Percentiles rank a stretch among this genome's conserved stretches.
Evolutionary conservation across 2,113 vertebrate genomes (phyloP).

Genomic region (Erpornis zantholeuca): DNA sequence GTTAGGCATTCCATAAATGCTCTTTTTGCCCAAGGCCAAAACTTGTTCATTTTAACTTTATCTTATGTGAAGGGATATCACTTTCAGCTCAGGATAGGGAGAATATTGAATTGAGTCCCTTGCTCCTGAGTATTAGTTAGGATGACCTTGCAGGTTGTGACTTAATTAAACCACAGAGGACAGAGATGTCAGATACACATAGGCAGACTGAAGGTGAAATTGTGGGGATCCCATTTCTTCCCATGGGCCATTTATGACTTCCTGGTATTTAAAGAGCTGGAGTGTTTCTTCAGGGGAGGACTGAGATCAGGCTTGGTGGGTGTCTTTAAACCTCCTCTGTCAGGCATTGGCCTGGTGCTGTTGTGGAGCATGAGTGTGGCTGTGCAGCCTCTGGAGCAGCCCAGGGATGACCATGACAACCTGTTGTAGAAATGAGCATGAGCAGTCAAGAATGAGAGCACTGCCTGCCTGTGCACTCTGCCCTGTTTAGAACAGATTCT

Average conservation of each 20-base stretch:
- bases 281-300: not conserved
- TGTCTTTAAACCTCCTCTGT: not conserved
- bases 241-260: not conserved
- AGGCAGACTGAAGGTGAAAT: not conserved
- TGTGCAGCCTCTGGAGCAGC: rapidly evolving
- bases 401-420: not conserved
- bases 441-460: not conserved
- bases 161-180: not conserved
- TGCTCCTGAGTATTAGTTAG: not conserved
- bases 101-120: not conserved
- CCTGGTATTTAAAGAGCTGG: not conserved
- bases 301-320: not conserved
- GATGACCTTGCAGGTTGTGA: not conserved
- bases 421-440: not conserved
- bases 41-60: not conserved
- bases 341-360: not conserved
- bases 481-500: rapidly evolving
- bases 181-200: not conserved
- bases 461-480: not conserved
- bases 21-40: not conserved
- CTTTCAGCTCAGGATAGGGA: not conserved
- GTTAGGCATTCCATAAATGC: not conserved
- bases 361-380: rapidly evolving
- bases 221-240: not conserved
- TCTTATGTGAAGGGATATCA: not conserved